phyloP scores from a whole-genome alignment of 2,888 invertebrate genomes.

The Baronia brevicornis region DNA sequence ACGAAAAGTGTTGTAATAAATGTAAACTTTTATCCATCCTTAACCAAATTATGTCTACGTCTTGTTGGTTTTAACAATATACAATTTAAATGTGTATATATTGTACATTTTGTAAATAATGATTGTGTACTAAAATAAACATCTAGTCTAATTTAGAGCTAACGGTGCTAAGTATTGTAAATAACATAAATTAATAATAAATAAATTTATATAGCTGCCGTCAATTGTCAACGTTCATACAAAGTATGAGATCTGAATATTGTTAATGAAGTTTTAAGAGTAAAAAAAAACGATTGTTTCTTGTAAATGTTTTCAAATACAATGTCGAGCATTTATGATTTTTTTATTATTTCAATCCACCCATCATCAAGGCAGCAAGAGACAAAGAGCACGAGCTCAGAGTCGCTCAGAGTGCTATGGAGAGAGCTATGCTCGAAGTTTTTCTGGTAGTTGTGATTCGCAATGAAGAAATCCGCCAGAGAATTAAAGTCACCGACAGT shows the following conservation, averaged over 20 bases:
- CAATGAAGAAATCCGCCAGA: too few relatives aligned
- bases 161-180: constrained; percentile 73
- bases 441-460: too few relatives aligned
- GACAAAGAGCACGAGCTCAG: too few relatives aligned
- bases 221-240: constrained; percentile 57
- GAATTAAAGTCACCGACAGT: too few relatives aligned
- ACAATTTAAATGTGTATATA: constrained; percentile 18
- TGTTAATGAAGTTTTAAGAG: constrained; percentile 37
- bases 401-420: too few relatives aligned
- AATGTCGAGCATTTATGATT: constrained; percentile 67
- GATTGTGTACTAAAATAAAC: constrained; percentile 37
- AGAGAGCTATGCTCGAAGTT: too few relatives aligned
- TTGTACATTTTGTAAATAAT: constrained; percentile 51
- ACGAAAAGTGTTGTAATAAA: too few relatives aligned
- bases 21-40: too few relatives aligned
- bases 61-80: too few relatives aligned
- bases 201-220: constrained; percentile 34
- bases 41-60: too few relatives aligned
- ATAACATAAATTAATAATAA: constrained; percentile 30
- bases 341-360: constrained; percentile 40
- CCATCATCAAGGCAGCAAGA: background rate
- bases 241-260: constrained; percentile 54
- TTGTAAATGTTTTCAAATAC: constrained; percentile 73
- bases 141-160: constrained; percentile 73
- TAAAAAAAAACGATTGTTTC: constrained; percentile 48